phyloP scores from a whole-genome alignment of 2,888 invertebrate genomes.

The Diarsia dahlii region DNA sequence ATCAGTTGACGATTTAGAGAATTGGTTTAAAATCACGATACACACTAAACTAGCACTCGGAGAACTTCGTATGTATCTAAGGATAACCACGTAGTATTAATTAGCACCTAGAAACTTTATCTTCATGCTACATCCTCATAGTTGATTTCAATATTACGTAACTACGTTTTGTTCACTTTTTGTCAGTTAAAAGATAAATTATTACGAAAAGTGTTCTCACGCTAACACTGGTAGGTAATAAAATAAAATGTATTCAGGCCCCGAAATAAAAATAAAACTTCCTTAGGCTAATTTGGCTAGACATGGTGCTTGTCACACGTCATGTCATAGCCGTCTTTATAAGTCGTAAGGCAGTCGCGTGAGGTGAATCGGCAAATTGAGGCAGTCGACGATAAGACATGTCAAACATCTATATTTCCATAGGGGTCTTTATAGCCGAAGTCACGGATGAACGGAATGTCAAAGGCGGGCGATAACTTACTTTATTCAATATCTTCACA shows the following conservation, averaged over 20 bases:
- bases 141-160: neutral
- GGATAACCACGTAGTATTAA: neutral
- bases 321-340: slow-evolving; percentile 41
- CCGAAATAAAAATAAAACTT: slow-evolving; percentile 40
- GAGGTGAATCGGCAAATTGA: slow-evolving; percentile 57
- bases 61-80: neutral
- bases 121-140: neutral
- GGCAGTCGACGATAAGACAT: slow-evolving; percentile 38
- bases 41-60: neutral
- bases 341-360: slow-evolving; percentile 45
- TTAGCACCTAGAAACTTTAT: neutral
- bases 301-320: slow-evolving; percentile 30
- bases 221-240: slow-evolving; percentile 13
- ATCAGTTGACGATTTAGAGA: neutral
- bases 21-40: neutral
- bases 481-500: neutral
- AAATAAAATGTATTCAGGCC: slow-evolving; percentile 42
- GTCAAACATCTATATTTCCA: slow-evolving; percentile 47
- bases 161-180: neutral
- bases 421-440: slow-evolving; percentile 32
- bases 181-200: neutral
- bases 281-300: slow-evolving; percentile 38
- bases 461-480: slow-evolving; percentile 23
- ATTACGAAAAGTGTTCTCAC: slow-evolving; percentile 29
- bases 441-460: slow-evolving; percentile 23